Base-by-base conservation (phyloP, 2,113 vertebrate species). In the Uria aalge region DNA sequence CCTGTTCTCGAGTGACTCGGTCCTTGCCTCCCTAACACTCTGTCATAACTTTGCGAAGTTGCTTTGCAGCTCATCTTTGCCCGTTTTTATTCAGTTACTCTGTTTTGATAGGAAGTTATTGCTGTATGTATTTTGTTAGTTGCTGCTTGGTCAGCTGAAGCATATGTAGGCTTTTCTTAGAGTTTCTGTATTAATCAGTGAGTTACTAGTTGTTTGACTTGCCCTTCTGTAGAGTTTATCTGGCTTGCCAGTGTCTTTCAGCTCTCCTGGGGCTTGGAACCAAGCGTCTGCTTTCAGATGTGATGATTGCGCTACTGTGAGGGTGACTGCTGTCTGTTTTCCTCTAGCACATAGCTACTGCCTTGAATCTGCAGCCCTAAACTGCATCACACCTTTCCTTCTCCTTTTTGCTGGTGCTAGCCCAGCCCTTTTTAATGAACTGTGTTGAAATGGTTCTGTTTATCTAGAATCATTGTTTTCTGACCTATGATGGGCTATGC, bases 401-500 rank as follows among this genome's bases (percentile, higher is more conserved):
- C 29, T 47, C 6, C 2, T 15, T 60, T 77, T 18, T 59, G 52
- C 67, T 62, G 6, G 9, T 72, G 30, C 13, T 29, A 36, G 30
- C 34, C 3, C 4, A 68, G 43, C 23, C 13, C 20, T 59, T 82
- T 36, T n/a, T 34, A 20, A 32, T 17, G 22, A 81, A 36, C 8
- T 2, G 6, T 40, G 34, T 59, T 63, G 15, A 48, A 75, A 36
- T 16, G 43, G 34, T 85, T 63, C 8, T 16, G 18, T 23, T 59
- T 72, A 19, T 15, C 34, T 56, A 19, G 27, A 90, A 48, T 63
- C 9, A 2, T 15, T 1, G 0, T 74, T 81, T 78, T 26, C 36
- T 3, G 0, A 36, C 34, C 62, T 5, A 1, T 41, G 0, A 0
- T 45, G 67, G 75, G 11, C 24, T 15, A 0, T 32, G 23, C 62